Conservation (phyloP, 2,113 vertebrate genomes). For the Vulpes vulpes region DNA sequence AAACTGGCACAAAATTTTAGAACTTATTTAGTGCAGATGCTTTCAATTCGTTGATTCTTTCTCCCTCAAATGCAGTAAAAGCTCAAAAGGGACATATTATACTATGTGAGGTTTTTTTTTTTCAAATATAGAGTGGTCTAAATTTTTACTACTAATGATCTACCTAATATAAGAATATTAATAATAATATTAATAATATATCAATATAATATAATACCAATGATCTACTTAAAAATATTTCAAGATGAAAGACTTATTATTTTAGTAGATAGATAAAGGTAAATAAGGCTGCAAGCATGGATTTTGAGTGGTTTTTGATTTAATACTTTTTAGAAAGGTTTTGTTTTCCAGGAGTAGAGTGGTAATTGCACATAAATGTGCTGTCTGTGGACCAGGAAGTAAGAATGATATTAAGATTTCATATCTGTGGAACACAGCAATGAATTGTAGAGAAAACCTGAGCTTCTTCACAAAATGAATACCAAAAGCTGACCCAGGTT, state of each 20-base stretch:
- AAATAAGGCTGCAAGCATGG: not conserved
- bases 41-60: slow-evolving; percentile 20
- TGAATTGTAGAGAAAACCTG: not conserved
- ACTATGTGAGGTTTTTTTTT: not conserved
- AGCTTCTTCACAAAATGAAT: slow-evolving; percentile 6
- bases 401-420: slow-evolving; percentile 4
- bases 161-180: not conserved
- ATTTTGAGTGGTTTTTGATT: not conserved
- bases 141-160: not conserved
- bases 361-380: not conserved
- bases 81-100: not conserved
- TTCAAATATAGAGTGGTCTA: not conserved
- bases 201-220: not conserved
- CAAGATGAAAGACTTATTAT: not conserved
- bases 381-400: not conserved
- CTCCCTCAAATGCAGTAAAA: not conserved
- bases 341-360: not conserved
- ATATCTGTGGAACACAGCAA: not conserved
- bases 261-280: not conserved
- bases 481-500: not conserved
- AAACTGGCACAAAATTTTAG: not conserved
- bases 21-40: not conserved
- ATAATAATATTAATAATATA: no score
- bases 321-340: not conserved
- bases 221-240: slow-evolving; percentile 25